These are phyloP conservation scores for Poecilus cupreus DNA, from an alignment of 2,888 invertebrate species.

Conservation along the genomic window DNA sequence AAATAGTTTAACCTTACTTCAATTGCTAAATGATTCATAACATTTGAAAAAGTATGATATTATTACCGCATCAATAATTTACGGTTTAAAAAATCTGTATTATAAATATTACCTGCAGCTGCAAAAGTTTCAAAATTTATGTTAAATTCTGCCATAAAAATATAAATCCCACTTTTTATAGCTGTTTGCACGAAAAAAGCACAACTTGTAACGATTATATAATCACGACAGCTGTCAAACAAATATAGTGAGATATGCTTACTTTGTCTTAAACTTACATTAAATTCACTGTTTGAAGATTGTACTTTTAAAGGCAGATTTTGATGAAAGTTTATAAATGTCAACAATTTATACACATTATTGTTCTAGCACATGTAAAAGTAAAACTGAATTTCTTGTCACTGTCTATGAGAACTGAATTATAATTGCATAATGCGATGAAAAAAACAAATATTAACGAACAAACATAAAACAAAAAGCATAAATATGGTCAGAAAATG, in stretches of 20 bases:
- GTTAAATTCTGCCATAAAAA: slow-evolving; percentile 33
- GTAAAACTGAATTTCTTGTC: neutral
- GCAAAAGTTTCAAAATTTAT: slow-evolving; percentile 3
- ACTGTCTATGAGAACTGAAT: slow-evolving; percentile 36
- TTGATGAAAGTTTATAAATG: neutral
- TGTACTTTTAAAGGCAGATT: neutral
- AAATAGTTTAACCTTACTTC: neutral
- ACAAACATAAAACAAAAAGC: slow-evolving; percentile 38
- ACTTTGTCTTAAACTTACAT: slow-evolving; percentile 30
- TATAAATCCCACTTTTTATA: slow-evolving; percentile 36
- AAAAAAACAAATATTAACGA: slow-evolving; percentile 24
- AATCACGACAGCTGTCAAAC: slow-evolving; percentile 50
- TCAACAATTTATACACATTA: neutral
- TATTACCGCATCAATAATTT: neutral
- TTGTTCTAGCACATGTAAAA: slow-evolving; percentile 1
- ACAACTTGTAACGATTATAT: slow-evolving; percentile 42
- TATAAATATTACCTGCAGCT: neutral
- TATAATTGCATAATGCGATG: slow-evolving; percentile 37
- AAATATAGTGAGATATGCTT: slow-evolving; percentile 25
- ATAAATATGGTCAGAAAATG: neutral
- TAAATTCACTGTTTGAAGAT: neutral
- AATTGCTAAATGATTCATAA: neutral
- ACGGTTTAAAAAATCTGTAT: neutral
- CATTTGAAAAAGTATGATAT: neutral
- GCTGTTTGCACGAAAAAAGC: slow-evolving; percentile 2